Base-by-base conservation (phyloP, 2,797 vertebrate genomes). In the Microctenopoma lineatum region DNA sequence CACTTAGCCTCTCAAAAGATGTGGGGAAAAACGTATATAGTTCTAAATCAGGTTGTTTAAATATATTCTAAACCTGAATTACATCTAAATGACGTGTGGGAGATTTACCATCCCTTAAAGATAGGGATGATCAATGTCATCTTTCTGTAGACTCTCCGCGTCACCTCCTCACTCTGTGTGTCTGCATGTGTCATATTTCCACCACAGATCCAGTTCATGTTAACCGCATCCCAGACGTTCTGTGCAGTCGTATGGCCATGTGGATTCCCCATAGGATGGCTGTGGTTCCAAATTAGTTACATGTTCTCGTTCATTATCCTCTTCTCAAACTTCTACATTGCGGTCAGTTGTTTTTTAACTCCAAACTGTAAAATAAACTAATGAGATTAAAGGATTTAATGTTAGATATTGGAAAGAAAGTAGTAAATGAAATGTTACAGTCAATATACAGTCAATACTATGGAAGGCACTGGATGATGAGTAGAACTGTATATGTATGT, bases 301-400 rank as follows among this genome's bases (percentile, higher is more conserved):
- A 96, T 97, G 95, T 89, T 98, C 81, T 95, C 95, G 7, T 95
- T 99, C 72, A 97, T 97, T 60, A 42, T 93, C 32, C 94, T 99
- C 81, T 99, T 99, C 90, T 89, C 92, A 72, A 99, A 99, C 92
- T 99, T 99, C 92, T 99, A 99, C 87, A 85, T 96, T 70, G 91
- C 97, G 96, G 98, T 98, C 7, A 80, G 84, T 84, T 48, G 9
- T 45, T 41, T 73, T 73, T 48, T 5, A 1, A 18, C 50, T 69
- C 53, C 44, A 4, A 53, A 62, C 7, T 21, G 13, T 48, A 18
- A 27, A 34, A 57, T 36, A 12, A 26, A 34, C 57, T 36, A 12
- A 21, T 42, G 0, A 5, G 6, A 60, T 61, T 44, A 56, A 36
- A 45, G 21, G 39, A 39, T 29, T 29, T 29, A 29, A 2, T 4